A percentile compares a stretch with the other conserved stretches of the same genome.
Conservation (phyloP, 2,888 invertebrate species). For the Cerceris ruficornis region DNA sequence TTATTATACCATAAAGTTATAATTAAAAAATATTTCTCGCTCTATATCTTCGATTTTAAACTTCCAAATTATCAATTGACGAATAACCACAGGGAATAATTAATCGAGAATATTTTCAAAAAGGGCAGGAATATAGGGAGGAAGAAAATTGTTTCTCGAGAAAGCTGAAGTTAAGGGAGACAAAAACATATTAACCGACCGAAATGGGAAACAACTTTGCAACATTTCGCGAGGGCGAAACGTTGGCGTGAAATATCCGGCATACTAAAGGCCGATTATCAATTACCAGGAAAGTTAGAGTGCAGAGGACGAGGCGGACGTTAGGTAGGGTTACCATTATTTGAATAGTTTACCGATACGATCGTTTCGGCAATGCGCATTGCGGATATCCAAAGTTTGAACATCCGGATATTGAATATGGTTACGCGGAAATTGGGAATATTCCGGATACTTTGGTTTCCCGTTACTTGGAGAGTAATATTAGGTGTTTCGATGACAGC, state of each 20-base stretch:
- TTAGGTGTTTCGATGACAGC: conserved; percentile 58
- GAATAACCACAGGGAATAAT: too few relatives aligned
- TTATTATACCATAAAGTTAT: too few relatives aligned
- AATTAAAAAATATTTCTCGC: too few relatives aligned
- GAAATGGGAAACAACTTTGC: background rate
- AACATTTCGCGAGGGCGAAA: background rate
- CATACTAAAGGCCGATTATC: conserved; percentile 54
- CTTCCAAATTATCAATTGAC: too few relatives aligned
- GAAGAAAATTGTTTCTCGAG: too few relatives aligned
- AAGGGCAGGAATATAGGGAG: too few relatives aligned
- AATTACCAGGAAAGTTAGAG: conserved; percentile 57
- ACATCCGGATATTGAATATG: conserved; percentile 65
- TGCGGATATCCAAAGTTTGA: conserved; percentile 59
- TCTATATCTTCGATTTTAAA: too few relatives aligned
- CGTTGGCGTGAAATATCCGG: conserved; percentile 39
- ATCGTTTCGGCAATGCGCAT: conserved; percentile 60
- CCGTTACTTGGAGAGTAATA: conserved; percentile 47
- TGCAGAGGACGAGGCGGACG: conserved; percentile 45
- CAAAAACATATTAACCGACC: background rate
- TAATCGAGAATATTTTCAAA: too few relatives aligned
- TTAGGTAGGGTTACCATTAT: conserved; percentile 58
- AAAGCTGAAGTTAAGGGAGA: too few relatives aligned
- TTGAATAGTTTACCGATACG: conserved; percentile 64
- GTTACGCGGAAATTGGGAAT: conserved; percentile 62
- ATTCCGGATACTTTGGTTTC: conserved; percentile 54